Evolutionary conservation across 2,888 invertebrate genomes (phyloP).

Genomic region (Agapostemon virescens): DNA sequence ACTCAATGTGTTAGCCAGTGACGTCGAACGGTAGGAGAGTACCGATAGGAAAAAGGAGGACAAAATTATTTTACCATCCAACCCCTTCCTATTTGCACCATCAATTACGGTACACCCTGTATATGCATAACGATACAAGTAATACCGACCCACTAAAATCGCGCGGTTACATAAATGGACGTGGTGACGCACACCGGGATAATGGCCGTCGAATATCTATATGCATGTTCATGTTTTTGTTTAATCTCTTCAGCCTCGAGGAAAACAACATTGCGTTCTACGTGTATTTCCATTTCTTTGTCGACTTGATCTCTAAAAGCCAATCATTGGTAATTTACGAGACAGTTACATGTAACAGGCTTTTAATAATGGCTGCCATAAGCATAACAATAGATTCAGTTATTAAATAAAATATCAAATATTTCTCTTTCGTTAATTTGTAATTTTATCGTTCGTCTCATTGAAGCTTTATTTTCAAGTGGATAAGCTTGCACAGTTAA

Average conservation of each 20-base stretch:
- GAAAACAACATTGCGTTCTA: not conserved
- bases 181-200: constrained; percentile 4
- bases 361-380: not conserved
- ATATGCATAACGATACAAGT: constrained; percentile 4
- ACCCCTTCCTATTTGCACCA: not conserved
- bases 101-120: not conserved
- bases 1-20: not conserved
- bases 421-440: not conserved
- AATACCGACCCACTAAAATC: constrained; percentile 23
- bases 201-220: not conserved
- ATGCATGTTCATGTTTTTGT: constrained; percentile 4
- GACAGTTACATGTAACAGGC: not conserved
- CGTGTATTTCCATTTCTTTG: not conserved
- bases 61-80: not conserved
- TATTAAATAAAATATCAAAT: not conserved
- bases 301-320: not conserved
- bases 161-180: constrained; percentile 30
- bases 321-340: not conserved
- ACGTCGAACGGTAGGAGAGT: not conserved
- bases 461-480: not conserved
- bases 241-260: not conserved
- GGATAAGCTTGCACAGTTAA: no score
- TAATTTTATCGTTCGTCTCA: not conserved
- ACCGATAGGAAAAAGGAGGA: not conserved
- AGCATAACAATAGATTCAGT: not conserved